phyloP scores from a whole-genome alignment of 2,113 vertebrate genomes.

The Phyllopteryx taeniolatus region DNA sequence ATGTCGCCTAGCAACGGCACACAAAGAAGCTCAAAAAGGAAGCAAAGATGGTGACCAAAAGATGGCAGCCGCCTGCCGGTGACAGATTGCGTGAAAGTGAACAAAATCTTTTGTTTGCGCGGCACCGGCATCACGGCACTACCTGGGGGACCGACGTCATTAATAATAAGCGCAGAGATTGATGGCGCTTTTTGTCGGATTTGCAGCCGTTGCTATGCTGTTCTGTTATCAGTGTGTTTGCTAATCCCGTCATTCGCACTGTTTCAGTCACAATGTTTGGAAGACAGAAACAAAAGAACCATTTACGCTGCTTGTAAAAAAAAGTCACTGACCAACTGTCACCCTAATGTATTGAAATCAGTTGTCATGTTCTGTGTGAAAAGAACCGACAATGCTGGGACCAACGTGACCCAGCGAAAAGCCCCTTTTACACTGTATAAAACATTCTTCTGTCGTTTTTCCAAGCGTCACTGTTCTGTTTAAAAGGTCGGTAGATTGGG shows the following conservation, averaged over 20 bases:
- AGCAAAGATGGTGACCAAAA: not conserved
- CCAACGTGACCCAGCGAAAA: too few species aligned
- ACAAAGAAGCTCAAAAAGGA: not conserved
- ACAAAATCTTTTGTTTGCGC: slow-evolving; percentile 2
- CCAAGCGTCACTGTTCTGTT: too few species aligned
- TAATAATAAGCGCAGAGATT: slow-evolving; percentile 4
- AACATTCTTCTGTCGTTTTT: too few species aligned
- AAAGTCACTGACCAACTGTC: not conserved
- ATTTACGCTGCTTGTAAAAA: not conserved
- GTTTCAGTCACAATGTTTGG: not conserved
- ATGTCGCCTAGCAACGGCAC: not conserved
- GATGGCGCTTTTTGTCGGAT: not conserved
- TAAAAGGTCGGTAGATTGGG: too few species aligned
- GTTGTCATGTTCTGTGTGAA: too few species aligned
- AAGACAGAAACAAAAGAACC: not conserved
- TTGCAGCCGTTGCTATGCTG: not conserved
- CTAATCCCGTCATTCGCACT: not conserved
- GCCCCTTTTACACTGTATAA: too few species aligned
- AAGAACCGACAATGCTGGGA: too few species aligned
- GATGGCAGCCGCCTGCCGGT: not conserved
- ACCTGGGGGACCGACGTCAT: not conserved
- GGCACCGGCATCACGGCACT: not conserved
- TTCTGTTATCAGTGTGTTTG: not conserved
- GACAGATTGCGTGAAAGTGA: not conserved
- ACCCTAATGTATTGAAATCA: too few species aligned